These are phyloP conservation scores for Tethya wilhelma DNA, from an alignment of 37 sponge, comb jelly and placozoan genomes.

Conservation along the genomic window DNA sequence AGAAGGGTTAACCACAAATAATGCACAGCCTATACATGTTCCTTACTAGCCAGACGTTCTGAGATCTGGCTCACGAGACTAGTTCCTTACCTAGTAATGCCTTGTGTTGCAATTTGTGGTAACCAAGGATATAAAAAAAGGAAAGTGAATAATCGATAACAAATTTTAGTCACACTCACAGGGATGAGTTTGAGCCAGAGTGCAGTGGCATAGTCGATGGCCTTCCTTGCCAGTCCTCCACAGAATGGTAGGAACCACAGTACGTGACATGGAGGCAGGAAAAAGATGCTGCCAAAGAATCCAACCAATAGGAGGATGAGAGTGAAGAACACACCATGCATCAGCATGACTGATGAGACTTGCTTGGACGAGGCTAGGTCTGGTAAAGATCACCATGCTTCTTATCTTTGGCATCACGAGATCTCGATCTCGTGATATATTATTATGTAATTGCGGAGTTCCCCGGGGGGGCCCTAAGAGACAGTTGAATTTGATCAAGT, in stretches of 20 bases:
- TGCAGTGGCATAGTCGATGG: neutral
- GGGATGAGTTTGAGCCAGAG: constrained; percentile 50
- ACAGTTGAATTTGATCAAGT: no score
- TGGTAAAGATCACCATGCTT: neutral
- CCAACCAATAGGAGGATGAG: constrained; percentile 17
- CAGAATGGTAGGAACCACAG: constrained; percentile 39
- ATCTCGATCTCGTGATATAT: no score
- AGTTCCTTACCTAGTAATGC: no score
- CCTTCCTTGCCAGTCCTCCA: neutral
- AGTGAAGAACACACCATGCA: constrained; percentile 49
- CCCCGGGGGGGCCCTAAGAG: no score
- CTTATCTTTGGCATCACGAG: no score
- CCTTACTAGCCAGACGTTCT: no score
- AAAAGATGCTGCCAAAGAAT: constrained; percentile 28
- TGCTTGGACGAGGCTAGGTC: neutral
- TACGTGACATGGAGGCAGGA: constrained; percentile 27
- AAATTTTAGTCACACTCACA: constrained; percentile 24
- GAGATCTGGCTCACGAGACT: no score
- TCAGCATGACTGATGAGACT: neutral
- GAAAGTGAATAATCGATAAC: neutral
- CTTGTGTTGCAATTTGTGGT: no score
- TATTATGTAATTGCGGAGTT: no score
- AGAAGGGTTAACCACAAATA: no score
- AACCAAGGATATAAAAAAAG: neutral
- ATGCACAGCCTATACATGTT: no score